Percentiles rank a stretch among this genome's conserved stretches.
Conservation (phyloP, 2,888 invertebrate species). For the Mystacides longicornis region DNA sequence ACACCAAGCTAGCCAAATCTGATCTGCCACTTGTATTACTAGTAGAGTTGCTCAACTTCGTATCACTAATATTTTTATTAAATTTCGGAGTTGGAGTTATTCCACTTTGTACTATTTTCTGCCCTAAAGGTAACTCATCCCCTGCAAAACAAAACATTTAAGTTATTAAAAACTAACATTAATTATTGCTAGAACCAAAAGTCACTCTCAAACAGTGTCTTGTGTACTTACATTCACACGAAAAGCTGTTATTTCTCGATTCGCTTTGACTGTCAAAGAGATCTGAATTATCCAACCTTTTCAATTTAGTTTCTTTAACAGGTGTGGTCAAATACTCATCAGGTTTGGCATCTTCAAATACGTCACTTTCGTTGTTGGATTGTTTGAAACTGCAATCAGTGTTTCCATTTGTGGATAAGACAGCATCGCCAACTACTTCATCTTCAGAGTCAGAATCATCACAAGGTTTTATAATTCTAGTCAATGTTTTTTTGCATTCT, state of each 20-base stretch:
- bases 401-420: too few species aligned
- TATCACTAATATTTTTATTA: background rate
- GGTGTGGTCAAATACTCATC: conserved; percentile 10
- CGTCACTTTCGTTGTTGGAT: background rate
- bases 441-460: conserved; percentile 22
- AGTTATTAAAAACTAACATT: background rate
- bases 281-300: conserved; percentile 11
- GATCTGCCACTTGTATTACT: background rate
- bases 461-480: conserved; percentile 17
- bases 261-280: conserved; percentile 18
- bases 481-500: conserved; percentile 11
- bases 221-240: conserved; percentile 20
- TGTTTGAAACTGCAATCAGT: too few species aligned
- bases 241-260: conserved; percentile 17
- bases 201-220: too few species aligned
- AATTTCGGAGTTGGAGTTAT: conserved; percentile 5
- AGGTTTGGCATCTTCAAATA: background rate
- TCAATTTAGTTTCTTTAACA: conserved; percentile 10
- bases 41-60: background rate
- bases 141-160: conserved; percentile 13
- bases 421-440: conserved; percentile 8
- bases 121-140: conserved; percentile 20
- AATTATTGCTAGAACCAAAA: too few species aligned
- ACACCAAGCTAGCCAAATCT: conserved; percentile 34
- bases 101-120: conserved; percentile 8